These are phyloP conservation scores for Macropus fuliginosus DNA, from an alignment of 2,797 vertebrate species.

Conservation along the genomic window DNA sequence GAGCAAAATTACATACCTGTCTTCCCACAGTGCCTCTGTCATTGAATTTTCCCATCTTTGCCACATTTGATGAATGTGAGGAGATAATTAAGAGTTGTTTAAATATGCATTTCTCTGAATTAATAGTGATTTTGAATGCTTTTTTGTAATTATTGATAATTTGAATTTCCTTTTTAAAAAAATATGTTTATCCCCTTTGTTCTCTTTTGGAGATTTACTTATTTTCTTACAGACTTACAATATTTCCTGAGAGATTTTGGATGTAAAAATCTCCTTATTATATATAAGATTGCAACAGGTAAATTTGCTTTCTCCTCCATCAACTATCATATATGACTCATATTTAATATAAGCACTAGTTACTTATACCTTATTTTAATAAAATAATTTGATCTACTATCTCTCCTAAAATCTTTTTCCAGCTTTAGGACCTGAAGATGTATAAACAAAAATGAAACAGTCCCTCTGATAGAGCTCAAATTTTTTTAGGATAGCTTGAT, in stretches of 20 bases:
- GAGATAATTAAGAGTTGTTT: not conserved
- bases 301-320: not conserved
- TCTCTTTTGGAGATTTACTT: not conserved
- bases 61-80: not conserved
- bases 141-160: not conserved
- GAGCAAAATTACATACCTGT: not conserved
- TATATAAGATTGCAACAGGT: not conserved
- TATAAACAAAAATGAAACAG: not conserved
- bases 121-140: conserved; percentile 1
- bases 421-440: not conserved
- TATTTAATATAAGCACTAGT: not conserved
- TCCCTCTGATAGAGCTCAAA: not conserved
- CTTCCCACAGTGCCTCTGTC: not conserved
- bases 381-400: not conserved
- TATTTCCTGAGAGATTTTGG: not conserved
- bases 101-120: not conserved
- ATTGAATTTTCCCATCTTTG: not conserved
- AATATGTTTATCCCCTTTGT: not conserved
- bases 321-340: not conserved
- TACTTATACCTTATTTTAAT: not conserved
- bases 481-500: not conserved
- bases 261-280: not conserved
- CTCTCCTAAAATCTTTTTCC: not conserved
- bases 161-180: not conserved
- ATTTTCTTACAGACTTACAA: not conserved